Evolutionary conservation across 2,888 invertebrate genomes (phyloP).

Genomic region (Melinaea marsaeus): DNA sequence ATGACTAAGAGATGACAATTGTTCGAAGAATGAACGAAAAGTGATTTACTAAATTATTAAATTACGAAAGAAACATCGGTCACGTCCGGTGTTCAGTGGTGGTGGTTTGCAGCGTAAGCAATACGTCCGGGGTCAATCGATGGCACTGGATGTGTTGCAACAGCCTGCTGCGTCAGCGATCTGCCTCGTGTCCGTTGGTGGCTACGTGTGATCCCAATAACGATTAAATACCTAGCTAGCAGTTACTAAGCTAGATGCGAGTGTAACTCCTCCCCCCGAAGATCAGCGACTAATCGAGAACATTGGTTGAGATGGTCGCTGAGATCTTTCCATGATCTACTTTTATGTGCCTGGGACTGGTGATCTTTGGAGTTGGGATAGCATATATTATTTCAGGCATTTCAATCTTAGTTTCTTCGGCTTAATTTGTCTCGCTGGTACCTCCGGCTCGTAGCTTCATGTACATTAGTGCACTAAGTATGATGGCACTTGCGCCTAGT

Average conservation of each 20-base stretch:
- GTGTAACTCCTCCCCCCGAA: conserved; percentile 10
- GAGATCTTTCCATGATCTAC: conserved; percentile 12
- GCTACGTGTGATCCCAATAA: too few relatives aligned
- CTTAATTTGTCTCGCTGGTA: not conserved
- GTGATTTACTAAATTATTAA: too few relatives aligned
- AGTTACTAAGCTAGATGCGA: not conserved
- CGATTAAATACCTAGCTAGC: too few relatives aligned
- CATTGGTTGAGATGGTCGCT: conserved; percentile 10
- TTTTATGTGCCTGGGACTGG: conserved; percentile 11
- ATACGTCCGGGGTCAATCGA: too few relatives aligned
- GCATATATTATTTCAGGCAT: conserved; percentile 4
- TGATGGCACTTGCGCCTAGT: conserved; percentile 6
- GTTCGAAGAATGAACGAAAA: too few relatives aligned
- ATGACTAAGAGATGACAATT: too few relatives aligned
- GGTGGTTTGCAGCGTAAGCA: too few relatives aligned
- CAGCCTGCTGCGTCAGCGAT: too few relatives aligned
- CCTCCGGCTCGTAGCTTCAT: conserved; percentile 1
- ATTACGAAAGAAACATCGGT: too few relatives aligned
- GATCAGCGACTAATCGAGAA: conserved; percentile 11
- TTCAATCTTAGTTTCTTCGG: conserved; percentile 6
- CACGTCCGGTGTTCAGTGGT: too few relatives aligned
- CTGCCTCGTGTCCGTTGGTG: too few relatives aligned
- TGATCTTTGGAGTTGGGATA: not conserved
- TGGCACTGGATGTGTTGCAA: too few relatives aligned
- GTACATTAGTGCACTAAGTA: not conserved